phyloP scores from a whole-genome alignment of 2,113 vertebrate genomes.

The Hemichromis elongatus region DNA sequence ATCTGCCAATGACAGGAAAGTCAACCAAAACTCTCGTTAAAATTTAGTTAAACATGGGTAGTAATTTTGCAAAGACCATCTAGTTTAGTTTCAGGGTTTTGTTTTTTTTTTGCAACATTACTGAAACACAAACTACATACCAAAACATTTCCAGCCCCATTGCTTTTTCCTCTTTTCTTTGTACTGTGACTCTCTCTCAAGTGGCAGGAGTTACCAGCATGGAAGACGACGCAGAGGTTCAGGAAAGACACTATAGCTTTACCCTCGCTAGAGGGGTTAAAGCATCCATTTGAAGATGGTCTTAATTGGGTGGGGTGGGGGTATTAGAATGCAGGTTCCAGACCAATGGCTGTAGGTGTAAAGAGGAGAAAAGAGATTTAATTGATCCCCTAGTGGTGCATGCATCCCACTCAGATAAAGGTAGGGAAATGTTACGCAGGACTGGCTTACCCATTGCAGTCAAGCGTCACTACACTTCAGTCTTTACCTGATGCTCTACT shows the following conservation, averaged over 20 bases:
- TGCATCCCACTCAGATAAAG: constrained; percentile 32
- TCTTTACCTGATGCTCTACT: background rate
- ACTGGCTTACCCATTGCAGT: constrained; percentile 16
- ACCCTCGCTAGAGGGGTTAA: constrained; percentile 54
- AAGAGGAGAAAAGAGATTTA: constrained; percentile 60
- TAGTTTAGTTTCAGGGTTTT: background rate
- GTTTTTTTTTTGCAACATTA: background rate
- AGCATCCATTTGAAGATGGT: constrained; percentile 58
- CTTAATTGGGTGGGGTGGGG: constrained; percentile 56
- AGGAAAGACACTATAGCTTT: constrained; percentile 43
- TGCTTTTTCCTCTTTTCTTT: background rate
- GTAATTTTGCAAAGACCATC: background rate
- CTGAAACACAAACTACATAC: background rate
- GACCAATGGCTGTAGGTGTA: constrained; percentile 52
- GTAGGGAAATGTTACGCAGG: constrained; percentile 32
- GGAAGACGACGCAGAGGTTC: background rate
- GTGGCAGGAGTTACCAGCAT: background rate
- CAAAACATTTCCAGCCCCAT: background rate
- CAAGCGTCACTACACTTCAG: constrained; percentile 11
- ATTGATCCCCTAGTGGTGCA: constrained; percentile 65
- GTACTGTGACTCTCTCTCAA: background rate
- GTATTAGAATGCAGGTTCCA: background rate
- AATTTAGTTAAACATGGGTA: background rate
- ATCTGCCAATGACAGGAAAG: background rate
- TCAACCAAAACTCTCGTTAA: background rate